Evolutionary conservation across 2,113 vertebrate species (phyloP).

Genomic region (Pagrus major): DNA sequence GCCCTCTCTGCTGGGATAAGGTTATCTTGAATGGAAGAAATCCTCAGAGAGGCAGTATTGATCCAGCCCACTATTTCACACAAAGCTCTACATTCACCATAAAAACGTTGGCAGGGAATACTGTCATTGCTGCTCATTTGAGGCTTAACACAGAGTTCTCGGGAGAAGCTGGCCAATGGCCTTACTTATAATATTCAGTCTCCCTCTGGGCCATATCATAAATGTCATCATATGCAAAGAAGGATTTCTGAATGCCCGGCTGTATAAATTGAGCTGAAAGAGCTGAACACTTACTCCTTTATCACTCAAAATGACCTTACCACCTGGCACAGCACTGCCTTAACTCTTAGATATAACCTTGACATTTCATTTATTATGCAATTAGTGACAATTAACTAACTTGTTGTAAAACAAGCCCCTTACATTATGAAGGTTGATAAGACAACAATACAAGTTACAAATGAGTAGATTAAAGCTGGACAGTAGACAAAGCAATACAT

Average conservation of each 20-base stretch:
- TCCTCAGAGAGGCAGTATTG: constrained; percentile 72
- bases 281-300: constrained; percentile 43
- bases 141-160: constrained; percentile 57
- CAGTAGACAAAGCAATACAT: too few relatives aligned
- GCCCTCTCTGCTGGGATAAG: constrained; percentile 58
- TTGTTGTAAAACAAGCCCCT: constrained; percentile 16
- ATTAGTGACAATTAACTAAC: constrained; percentile 10
- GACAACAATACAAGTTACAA: constrained; percentile 19
- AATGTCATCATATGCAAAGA: constrained; percentile 82
- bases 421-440: background rate
- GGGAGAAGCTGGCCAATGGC: constrained; percentile 41
- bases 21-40: constrained; percentile 73
- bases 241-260: constrained; percentile 57
- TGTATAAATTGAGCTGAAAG: constrained; percentile 62
- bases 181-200: constrained; percentile 66
- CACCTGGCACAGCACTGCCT: constrained; percentile 27
- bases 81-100: constrained; percentile 64
- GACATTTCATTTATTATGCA: constrained; percentile 50
- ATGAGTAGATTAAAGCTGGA: background rate
- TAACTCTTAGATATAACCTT: constrained; percentile 43
- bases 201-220: constrained; percentile 72
- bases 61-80: constrained; percentile 71
- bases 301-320: constrained; percentile 38
- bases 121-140: constrained; percentile 65
- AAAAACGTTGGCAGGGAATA: constrained; percentile 62